phyloP scores from a whole-genome alignment of 2,113 vertebrate genomes.

The Corythaixoides concolor region DNA sequence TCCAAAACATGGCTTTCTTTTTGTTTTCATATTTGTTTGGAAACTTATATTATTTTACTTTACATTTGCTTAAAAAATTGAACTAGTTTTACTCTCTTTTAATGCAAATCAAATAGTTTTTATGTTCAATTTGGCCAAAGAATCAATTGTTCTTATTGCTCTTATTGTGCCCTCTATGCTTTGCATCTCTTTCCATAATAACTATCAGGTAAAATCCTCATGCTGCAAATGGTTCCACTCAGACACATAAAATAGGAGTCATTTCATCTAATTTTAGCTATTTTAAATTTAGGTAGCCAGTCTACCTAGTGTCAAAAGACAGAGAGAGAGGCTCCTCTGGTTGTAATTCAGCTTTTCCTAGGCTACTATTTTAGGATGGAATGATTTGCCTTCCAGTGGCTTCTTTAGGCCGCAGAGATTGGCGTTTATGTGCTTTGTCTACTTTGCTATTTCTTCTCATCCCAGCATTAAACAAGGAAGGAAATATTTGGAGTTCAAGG shows the following conservation, averaged over 20 bases:
- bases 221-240: background rate
- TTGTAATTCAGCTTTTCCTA: constrained; percentile 30
- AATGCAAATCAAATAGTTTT: background rate
- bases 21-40: background rate
- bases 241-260: background rate
- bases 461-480: constrained; percentile 36
- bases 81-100: background rate
- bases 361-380: constrained; percentile 48
- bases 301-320: background rate
- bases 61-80: background rate
- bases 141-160: background rate
- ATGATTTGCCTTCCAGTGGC: constrained; percentile 21
- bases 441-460: constrained; percentile 28
- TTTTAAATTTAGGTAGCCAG: constrained; percentile 1
- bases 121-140: background rate
- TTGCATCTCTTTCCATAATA: background rate
- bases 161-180: background rate
- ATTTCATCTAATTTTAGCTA: constrained; percentile 2
- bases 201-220: background rate
- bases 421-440: constrained; percentile 33
- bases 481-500: constrained; percentile 55
- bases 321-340: background rate
- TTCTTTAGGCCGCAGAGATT: constrained; percentile 31
- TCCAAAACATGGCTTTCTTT: background rate
- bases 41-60: background rate